Evolutionary conservation across 2,113 vertebrate species (phyloP), one percentile per base, ranked within the genome.

Genomic region (Eonycteris spelaea): DNA sequence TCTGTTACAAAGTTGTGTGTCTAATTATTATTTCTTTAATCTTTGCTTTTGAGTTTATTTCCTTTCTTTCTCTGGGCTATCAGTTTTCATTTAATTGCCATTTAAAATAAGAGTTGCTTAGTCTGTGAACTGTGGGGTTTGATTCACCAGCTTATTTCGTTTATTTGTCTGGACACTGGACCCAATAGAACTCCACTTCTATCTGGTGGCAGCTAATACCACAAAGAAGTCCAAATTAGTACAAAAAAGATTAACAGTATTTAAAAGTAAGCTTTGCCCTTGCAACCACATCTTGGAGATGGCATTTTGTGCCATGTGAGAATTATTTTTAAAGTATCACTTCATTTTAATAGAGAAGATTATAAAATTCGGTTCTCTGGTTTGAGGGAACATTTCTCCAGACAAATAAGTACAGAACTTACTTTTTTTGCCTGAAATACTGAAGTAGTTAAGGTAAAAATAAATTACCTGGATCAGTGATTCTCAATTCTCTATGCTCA

Each of bases 371-470:
- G 48, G 21, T 91, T 96, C n/a, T 82, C n/a, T 71, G 40, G 40
- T 82, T 86, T 93, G 35, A 45, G 57, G 53, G 68, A 48, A 48
- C 79, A 68, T 38, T 94, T 94, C 71, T 93, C 38, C 33, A 78
- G 65, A 80, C 26, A 93, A 93, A 67, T 77, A 87, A 78, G 45
- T 80, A 74, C 0, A 38, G 71, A 71, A 67, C 22, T 71, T 84
- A 77, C 86, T 75, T 73, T 73, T 75, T 96, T 85, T 59, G 24
- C 70, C 71, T 92, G 35, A 93, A 94, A 91, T 89, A 92, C 6
- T 96, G 65, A 65, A 86, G 59, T 82, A 90, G 82, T 96, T 97
- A 96, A 94, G 80, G 48, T 95, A 89, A 94, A 94, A 97, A 91
- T 70, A 96, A 88, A 94, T 97, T 74, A 95, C 83, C 86, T 91